Percentiles rank a stretch among this genome's conserved stretches.
These are phyloP conservation scores for Hybos culiciformis DNA, from an alignment of 2,888 invertebrate genomes.

Conservation along the genomic window DNA sequence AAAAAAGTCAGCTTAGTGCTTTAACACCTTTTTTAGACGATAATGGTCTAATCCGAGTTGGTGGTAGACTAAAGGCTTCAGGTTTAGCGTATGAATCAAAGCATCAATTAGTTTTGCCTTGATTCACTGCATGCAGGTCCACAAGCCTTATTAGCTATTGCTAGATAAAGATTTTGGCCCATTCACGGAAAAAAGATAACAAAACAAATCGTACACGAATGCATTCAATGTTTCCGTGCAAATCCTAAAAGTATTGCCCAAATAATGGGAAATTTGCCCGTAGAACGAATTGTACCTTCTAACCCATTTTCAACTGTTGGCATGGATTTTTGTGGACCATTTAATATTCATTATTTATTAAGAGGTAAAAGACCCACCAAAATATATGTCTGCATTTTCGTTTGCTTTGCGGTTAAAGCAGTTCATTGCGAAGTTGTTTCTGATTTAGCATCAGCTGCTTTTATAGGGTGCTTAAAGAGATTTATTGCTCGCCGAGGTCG, in stretches of 20 bases:
- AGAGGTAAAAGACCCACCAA: conserved; percentile 8
- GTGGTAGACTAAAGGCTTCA: too few relatives aligned
- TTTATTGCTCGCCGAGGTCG: conserved; percentile 12
- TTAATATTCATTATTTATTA: not conserved
- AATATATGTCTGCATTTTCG: conserved; percentile 11
- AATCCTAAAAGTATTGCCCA: conserved; percentile 9
- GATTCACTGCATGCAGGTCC: not conserved
- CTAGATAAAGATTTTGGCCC: not conserved
- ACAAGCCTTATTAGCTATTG: not conserved
- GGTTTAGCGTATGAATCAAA: too few relatives aligned
- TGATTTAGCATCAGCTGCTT: conserved; percentile 11
- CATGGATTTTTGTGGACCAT: conserved; percentile 10
- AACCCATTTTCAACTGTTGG: conserved; percentile 10
- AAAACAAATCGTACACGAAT: not conserved
- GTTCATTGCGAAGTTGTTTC: conserved; percentile 14
- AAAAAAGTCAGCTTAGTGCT: too few relatives aligned
- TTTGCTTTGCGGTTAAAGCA: conserved; percentile 12
- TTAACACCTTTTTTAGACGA: too few relatives aligned
- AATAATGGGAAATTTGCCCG: conserved; percentile 14
- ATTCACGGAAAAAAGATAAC: not conserved
- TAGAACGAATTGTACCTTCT: conserved; percentile 6
- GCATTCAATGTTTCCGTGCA: conserved; percentile 11
- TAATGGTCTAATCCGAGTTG: too few relatives aligned
- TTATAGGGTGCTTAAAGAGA: conserved; percentile 11
- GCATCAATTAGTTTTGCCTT: too few relatives aligned